Evolutionary conservation across 30 jellyfish, hydroid and myxozoan genomes (phyloP), one percentile per base, ranked within the genome.

Genomic region (Aurelia coerulea): DNA sequence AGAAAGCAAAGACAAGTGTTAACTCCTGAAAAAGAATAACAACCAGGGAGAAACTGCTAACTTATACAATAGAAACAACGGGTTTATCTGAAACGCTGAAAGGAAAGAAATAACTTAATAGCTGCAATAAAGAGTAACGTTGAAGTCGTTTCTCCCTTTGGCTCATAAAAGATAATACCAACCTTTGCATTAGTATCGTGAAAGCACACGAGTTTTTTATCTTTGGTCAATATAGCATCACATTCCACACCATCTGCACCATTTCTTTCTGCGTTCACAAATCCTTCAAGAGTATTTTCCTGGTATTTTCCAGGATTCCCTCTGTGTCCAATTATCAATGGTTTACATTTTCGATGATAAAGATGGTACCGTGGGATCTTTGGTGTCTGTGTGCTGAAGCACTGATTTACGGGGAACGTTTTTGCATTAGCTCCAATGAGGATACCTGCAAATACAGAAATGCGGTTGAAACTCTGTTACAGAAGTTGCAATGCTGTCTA

Each of bases 231-330:
- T 67, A 73, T 86, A 41, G 77, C 90, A 54, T 92, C 98, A 19
- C 81, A 77, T 52, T 92, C 98, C 62, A 79, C 87, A 6, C 98
- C 98, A 74, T 92, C 98, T 51, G 95, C 98, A 17, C 90, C 87
- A 18, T 59, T 13, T 33, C 68, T 79, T 5, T 5, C 49, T 49
- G 73, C 82, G 41, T 92, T 81, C n/a, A 1, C 51, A 35, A 92
- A 29, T 34, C 95, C 97, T n/a, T 63, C 97, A 51, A 79, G 13
- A 0, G 97, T 85, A 58, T 87, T 92, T 72, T 92, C 98, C 60
- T 86, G 96, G 58, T 51, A 80, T 19, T 4, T 34, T 64, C 11
- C 39, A 5, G 97, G 97, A 31, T 80, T 69, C 0, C 98, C 98
- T n/a, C 98, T 84, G 74, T 92, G 98, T 50, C 97, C 98, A 17